A percentile compares a stretch with the other conserved stretches of the same genome.
Evolutionary conservation across 2,113 vertebrate species (phyloP).

Genomic region (Epinephelus fuscoguttatus): DNA sequence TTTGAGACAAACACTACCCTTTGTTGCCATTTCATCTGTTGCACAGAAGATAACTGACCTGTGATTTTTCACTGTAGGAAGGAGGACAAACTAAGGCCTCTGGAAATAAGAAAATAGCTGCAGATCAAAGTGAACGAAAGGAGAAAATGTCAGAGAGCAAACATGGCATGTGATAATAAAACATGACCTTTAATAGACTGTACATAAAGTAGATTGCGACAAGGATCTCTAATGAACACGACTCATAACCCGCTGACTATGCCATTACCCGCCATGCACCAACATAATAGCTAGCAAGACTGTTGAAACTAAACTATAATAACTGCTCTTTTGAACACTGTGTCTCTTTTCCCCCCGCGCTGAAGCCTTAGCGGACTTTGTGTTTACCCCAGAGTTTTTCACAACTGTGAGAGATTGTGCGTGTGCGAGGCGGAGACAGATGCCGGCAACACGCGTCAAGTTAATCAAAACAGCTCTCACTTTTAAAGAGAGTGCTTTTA

Average conservation of each 20-base stretch:
- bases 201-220: conserved; percentile 33
- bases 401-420: conserved; percentile 53
- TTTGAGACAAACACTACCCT: background rate
- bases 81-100: background rate
- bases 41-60: conserved; percentile 38
- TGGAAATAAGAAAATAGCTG: background rate
- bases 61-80: background rate
- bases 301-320: conserved; percentile 77
- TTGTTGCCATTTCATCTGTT: conserved; percentile 38
- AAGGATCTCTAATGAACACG: conserved; percentile 27
- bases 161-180: conserved; percentile 25
- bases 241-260: conserved; percentile 55
- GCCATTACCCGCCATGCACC: conserved; percentile 53
- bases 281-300: conserved; percentile 72
- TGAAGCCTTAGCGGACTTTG: conserved; percentile 77
- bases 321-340: conserved; percentile 79
- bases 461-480: conserved; percentile 44
- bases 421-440: background rate
- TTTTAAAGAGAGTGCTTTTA: conserved; percentile 58
- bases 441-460: conserved; percentile 4
- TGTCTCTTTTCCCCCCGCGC: conserved; percentile 60
- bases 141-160: background rate
- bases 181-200: conserved; percentile 37
- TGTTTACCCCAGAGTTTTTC: conserved; percentile 50
- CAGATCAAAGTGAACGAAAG: background rate